phyloP scores from a whole-genome alignment of 30 jellyfish, hydroid and myxozoan genomes.

The Catostylus mosaicus region DNA sequence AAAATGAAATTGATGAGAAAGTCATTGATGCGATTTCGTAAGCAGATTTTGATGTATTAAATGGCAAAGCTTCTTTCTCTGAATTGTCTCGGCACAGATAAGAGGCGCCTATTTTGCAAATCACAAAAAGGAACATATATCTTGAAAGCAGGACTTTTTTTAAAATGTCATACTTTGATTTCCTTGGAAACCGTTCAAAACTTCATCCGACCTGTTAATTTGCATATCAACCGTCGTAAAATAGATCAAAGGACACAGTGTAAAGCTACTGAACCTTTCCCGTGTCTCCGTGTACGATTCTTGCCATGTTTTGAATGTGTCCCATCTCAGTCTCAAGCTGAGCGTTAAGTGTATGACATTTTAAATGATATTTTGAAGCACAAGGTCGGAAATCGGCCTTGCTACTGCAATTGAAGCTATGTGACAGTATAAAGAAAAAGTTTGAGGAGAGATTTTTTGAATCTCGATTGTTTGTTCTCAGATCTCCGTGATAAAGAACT shows the following conservation, averaged over 20 bases:
- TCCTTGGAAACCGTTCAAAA: constrained; percentile 13
- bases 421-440: constrained; percentile 17
- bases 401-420: neutral
- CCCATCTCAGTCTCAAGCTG: neutral
- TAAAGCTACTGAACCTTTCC: neutral
- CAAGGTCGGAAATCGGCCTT: constrained; percentile 31
- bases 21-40: constrained; percentile 50
- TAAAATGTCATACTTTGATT: constrained; percentile 32
- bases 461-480: neutral
- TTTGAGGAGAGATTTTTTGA: constrained; percentile 18
- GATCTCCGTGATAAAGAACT: constrained; percentile 11
- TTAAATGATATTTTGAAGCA: neutral
- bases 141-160: constrained; percentile 4
- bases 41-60: constrained; percentile 45
- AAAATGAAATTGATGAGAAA: constrained; percentile 38
- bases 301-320: neutral
- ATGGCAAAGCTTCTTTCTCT: constrained; percentile 17
- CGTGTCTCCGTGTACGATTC: neutral
- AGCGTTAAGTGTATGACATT: neutral
- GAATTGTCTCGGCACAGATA: constrained; percentile 20
- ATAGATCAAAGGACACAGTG: neutral
- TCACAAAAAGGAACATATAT: constrained; percentile 11
- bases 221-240: neutral
- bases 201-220: neutral
- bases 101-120: constrained; percentile 55